Evolutionary conservation across 1,140 invertebrate species (phyloP), one percentile per base, ranked within the genome.

Genomic region (Drosophila biarmipes): DNA sequence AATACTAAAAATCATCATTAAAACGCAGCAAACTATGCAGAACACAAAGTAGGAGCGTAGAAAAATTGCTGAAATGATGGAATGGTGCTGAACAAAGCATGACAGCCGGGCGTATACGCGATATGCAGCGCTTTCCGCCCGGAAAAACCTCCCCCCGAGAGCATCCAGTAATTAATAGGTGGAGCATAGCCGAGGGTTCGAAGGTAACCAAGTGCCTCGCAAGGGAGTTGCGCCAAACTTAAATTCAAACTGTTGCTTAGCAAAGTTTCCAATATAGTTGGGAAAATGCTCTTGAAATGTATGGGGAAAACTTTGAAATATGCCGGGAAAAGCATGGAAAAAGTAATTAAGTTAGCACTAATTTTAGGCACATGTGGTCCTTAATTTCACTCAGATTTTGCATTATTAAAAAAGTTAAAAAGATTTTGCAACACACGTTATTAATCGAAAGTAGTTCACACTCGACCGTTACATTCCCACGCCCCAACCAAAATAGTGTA

Each of bases 1-100:
- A 87, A 89, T 87, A 82, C 75, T 79, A 56, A 82, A 82, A 89
- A 82, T 87, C 78, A 87, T 81, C 74, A 87, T 86, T 82, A 73
- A 80, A 78, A 72, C 21, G 42, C 40, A 27, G 21, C 38, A 64
- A 76, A 61, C 77, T 80, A 80, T 80, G 77, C 64, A 54, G 29
- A 62, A 73, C 21, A 63, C 21, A 51, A 61, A 35, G 24, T 53
- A 51, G 17, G 35, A 5, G 10, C 8, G 14, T 27, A 7, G 34
- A n/a, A 37, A 42, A 45, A 19, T 11, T 29, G 6, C 38, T 6
- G 52, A n/a, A 35, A 45, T 17, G 37, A 55, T 34, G 19, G 43
- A 75, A 74, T 40, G 52, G 56, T 46, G 37, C 10, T 24, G 19
- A 53, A 72, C 29, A 72, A 53, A 63, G 48, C 53, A 45, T 63